A percentile compares a stretch with the other conserved stretches of the same genome.
These are phyloP conservation scores for Oncorhynchus tshawytscha DNA, from an alignment of 2,113 vertebrate species.

Conservation along the genomic window DNA sequence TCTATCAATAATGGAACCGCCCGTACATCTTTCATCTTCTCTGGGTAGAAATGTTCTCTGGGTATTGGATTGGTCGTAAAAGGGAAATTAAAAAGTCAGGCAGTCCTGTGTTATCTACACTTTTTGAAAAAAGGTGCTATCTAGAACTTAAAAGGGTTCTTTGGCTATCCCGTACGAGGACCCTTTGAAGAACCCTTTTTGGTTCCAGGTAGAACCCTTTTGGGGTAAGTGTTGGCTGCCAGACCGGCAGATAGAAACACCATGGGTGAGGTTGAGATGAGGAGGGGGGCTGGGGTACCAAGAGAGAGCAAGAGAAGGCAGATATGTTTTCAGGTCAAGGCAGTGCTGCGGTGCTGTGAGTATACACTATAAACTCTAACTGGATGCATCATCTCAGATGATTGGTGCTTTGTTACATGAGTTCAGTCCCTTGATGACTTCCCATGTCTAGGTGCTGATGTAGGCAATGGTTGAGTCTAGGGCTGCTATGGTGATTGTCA, in stretches of 20 bases:
- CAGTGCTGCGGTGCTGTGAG: no score
- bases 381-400: no score
- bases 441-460: neutral
- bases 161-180: no score
- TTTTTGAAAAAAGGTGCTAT: neutral
- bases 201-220: no score
- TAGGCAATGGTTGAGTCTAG: neutral
- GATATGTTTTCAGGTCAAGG: no score
- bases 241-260: neutral
- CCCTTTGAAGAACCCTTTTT: no score
- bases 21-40: constrained; percentile 61
- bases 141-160: no score
- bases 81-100: constrained; percentile 50
- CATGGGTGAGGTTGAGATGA: neutral
- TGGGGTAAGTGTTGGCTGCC: neutral
- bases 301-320: no score
- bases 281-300: neutral
- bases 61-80: constrained; percentile 59
- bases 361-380: no score
- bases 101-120: constrained; percentile 45
- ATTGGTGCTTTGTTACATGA: no score
- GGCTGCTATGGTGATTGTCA: no score
- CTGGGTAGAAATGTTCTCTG: constrained; percentile 41
- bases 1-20: constrained; percentile 70
- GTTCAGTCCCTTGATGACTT: no score